phyloP scores from a whole-genome alignment of 1,140 invertebrate genomes.

The Zaprionus capensis region DNA sequence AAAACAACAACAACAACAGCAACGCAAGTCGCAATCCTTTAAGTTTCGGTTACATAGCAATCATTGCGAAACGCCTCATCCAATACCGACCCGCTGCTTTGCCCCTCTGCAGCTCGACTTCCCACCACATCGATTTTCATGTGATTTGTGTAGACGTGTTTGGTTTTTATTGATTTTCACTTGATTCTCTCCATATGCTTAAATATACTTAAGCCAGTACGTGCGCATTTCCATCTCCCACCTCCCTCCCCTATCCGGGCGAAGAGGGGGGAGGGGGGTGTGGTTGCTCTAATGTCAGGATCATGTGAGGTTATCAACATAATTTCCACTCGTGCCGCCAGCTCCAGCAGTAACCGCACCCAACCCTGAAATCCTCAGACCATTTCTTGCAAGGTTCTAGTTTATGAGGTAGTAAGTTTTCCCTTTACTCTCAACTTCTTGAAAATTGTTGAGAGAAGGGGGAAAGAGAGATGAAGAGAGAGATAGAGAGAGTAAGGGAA shows the following conservation, averaged over 20 bases:
- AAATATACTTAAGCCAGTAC: conserved; percentile 80
- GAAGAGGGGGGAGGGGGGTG: background rate
- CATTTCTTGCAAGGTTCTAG: conserved; percentile 63
- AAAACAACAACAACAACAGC: conserved; percentile 54
- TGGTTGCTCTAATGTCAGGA: conserved; percentile 76
- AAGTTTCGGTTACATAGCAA: conserved; percentile 67
- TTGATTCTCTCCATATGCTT: conserved; percentile 82
- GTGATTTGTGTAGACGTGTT: conserved; percentile 82
- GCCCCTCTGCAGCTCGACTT: background rate
- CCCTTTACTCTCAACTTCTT: conserved; percentile 24
- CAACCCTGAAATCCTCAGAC: conserved; percentile 8
- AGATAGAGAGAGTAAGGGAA: background rate
- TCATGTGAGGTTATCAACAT: conserved; percentile 80
- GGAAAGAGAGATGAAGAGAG: background rate
- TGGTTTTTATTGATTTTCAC: conserved; percentile 83
- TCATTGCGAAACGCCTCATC: conserved; percentile 12
- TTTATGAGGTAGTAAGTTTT: conserved; percentile 79
- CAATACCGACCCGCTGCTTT: background rate
- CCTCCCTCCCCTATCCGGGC: too few species aligned
- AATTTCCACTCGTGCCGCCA: conserved; percentile 63
- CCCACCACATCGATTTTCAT: conserved; percentile 74
- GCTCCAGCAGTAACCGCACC: conserved; percentile 20
- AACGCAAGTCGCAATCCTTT: conserved; percentile 66
- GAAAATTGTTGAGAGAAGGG: background rate
- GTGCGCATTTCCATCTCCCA: conserved; percentile 69